Conservation (phyloP, 2,888 invertebrate genomes). For the Lasiommata megera region DNA sequence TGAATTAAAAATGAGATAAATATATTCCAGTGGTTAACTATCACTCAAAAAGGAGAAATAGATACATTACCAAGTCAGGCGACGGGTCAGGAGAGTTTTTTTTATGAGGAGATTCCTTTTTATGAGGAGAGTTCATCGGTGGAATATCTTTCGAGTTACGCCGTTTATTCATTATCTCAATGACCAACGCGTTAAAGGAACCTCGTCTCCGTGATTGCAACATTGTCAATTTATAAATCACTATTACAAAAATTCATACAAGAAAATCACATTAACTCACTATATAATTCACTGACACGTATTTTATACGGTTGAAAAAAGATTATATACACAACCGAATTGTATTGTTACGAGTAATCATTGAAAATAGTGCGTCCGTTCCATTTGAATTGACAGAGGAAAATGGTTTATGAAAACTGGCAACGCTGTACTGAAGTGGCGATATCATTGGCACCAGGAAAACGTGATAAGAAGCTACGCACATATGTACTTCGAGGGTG, state of each 20-base stretch:
- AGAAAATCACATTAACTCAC: not conserved
- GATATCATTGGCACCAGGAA: slow-evolving; percentile 60
- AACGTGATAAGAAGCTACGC: slow-evolving; percentile 57
- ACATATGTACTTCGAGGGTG: slow-evolving; percentile 6
- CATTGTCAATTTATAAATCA: slow-evolving; percentile 36
- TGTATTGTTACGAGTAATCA: slow-evolving; percentile 12
- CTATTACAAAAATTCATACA: not conserved
- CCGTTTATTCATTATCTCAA: slow-evolving; percentile 48
- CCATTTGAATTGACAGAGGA: slow-evolving; percentile 64
- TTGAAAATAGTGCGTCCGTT: slow-evolving; percentile 55
- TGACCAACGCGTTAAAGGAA: slow-evolving; percentile 52
- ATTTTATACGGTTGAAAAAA: slow-evolving; percentile 13
- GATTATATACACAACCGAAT: slow-evolving; percentile 36
- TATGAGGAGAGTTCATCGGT: not conserved
- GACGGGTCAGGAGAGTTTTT: not conserved
- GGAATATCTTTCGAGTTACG: slow-evolving; percentile 44
- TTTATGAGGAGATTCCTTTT: slow-evolving; percentile 1
- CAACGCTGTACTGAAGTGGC: slow-evolving; percentile 34
- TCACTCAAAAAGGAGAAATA: not conserved
- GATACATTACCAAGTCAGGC: slow-evolving; percentile 23
- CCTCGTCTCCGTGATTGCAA: slow-evolving; percentile 43
- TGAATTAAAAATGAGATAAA: no score
- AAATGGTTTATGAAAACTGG: slow-evolving; percentile 59
- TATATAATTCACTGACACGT: not conserved
- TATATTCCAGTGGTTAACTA: no score